A percentile compares a stretch with the other conserved stretches of the same genome.
These are phyloP conservation scores for Lagopus muta DNA, from an alignment of 2,113 vertebrate genomes.

Conservation along the genomic window DNA sequence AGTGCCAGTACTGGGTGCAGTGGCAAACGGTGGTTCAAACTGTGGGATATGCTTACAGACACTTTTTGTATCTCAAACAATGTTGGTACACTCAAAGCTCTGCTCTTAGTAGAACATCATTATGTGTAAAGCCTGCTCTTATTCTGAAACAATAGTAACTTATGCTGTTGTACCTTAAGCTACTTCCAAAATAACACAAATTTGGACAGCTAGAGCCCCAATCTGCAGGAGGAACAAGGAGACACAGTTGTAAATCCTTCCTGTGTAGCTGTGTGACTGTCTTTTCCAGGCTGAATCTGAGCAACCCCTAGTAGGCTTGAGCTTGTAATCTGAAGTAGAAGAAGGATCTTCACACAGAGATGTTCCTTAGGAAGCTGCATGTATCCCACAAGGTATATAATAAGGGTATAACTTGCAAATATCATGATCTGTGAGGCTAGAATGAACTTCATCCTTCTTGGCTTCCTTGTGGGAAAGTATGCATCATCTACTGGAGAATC, in stretches of 20 bases:
- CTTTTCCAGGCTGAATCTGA: not conserved
- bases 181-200: not conserved
- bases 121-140: not conserved
- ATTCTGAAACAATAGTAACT: not conserved
- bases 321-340: not conserved
- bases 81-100: not conserved
- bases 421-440: not conserved
- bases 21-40: rapidly evolving
- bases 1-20: not conserved
- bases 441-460: not conserved
- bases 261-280: no score
- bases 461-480: not conserved
- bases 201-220: not conserved
- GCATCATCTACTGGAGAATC: not conserved
- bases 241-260: not conserved
- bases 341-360: not conserved
- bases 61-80: not conserved
- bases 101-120: not conserved
- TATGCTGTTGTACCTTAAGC: not conserved
- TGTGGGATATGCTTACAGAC: rapidly evolving
- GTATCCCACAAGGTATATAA: rapidly evolving
- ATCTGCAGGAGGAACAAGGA: not conserved
- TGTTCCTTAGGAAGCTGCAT: not conserved
- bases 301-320: not conserved
- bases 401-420: rapidly evolving